phyloP scores from a whole-genome alignment of 2,888 invertebrate genomes.

The Omphaloscelis lunosa region DNA sequence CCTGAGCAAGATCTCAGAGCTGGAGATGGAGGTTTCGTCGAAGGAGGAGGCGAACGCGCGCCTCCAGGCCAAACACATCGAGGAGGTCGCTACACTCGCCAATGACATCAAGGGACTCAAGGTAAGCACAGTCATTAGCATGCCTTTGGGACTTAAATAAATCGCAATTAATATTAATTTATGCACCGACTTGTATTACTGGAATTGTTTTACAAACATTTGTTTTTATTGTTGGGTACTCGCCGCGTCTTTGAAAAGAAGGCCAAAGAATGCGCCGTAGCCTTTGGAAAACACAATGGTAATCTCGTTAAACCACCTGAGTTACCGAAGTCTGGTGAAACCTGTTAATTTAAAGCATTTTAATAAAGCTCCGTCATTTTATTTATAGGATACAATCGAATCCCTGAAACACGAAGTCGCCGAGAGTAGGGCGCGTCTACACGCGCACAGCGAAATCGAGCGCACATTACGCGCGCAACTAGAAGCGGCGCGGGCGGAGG shows the following conservation, averaged over 20 bases:
- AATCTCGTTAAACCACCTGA: slow-evolving; percentile 28
- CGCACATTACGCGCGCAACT: slow-evolving; percentile 87
- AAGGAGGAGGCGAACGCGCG: slow-evolving; percentile 89
- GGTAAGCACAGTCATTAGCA: slow-evolving; percentile 72
- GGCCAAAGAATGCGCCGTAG: slow-evolving; percentile 36
- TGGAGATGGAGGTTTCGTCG: slow-evolving; percentile 89
- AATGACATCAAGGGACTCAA: slow-evolving; percentile 87
- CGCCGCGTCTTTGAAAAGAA: neutral
- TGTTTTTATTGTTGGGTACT: slow-evolving; percentile 47
- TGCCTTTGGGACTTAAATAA: slow-evolving; percentile 38
- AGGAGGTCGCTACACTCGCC: slow-evolving; percentile 84
- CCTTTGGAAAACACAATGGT: slow-evolving; percentile 27
- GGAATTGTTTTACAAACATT: slow-evolving; percentile 25
- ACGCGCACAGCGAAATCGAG: slow-evolving; percentile 87
- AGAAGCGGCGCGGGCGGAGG: slow-evolving; percentile 85
- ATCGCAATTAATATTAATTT: slow-evolving; percentile 48
- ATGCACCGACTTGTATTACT: slow-evolving; percentile 40
- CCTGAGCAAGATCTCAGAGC: slow-evolving; percentile 90
- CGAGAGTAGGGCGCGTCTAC: slow-evolving; percentile 85
- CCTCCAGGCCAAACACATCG: slow-evolving; percentile 86
- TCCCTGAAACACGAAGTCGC: slow-evolving; percentile 87
- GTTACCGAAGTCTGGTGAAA: slow-evolving; percentile 3
- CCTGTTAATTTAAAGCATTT: slow-evolving; percentile 7
- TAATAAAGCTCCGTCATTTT: slow-evolving; percentile 18
- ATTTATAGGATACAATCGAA: slow-evolving; percentile 86